These are phyloP conservation scores for Chamaetylas fuelleborni DNA, from an alignment of 2,113 vertebrate species.

Conservation along the genomic window DNA sequence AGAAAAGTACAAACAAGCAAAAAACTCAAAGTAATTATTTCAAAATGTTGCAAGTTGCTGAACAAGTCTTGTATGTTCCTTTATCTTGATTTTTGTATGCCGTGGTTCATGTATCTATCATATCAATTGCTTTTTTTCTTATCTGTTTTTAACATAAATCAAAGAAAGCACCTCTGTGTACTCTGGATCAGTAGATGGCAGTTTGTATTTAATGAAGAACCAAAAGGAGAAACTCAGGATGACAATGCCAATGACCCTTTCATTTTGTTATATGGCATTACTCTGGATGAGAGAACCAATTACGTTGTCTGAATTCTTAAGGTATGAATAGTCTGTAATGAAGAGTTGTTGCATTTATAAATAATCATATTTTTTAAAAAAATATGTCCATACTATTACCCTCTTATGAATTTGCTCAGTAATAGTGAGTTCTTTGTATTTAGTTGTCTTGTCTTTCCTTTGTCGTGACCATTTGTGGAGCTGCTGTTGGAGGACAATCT, in stretches of 20 bases:
- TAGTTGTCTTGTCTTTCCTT: not conserved
- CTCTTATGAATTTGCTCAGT: not conserved
- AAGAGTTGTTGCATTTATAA: not conserved
- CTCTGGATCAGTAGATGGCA: slow-evolving; percentile 78
- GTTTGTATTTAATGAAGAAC: slow-evolving; percentile 37
- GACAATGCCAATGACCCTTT: slow-evolving; percentile 77
- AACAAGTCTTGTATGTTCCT: not conserved
- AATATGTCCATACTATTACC: not conserved
- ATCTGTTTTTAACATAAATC: not conserved
- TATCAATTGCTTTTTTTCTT: not conserved
- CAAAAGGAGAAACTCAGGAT: slow-evolving; percentile 63
- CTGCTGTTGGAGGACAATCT: not conserved
- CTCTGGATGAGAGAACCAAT: slow-evolving; percentile 80
- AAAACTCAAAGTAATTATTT: not conserved
- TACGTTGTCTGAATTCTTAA: slow-evolving; percentile 77
- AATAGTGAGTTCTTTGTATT: not conserved
- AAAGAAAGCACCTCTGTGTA: slow-evolving; percentile 48
- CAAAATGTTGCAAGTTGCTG: not conserved
- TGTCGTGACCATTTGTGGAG: not conserved
- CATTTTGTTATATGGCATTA: slow-evolving; percentile 77
- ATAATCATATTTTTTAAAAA: not conserved
- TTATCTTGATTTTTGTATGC: not conserved
- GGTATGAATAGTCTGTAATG: slow-evolving; percentile 55
- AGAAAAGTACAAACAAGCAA: not conserved
- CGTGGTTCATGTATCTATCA: not conserved